phyloP scores from a whole-genome alignment of 2,113 vertebrate genomes.

The Ondatra zibethicus region DNA sequence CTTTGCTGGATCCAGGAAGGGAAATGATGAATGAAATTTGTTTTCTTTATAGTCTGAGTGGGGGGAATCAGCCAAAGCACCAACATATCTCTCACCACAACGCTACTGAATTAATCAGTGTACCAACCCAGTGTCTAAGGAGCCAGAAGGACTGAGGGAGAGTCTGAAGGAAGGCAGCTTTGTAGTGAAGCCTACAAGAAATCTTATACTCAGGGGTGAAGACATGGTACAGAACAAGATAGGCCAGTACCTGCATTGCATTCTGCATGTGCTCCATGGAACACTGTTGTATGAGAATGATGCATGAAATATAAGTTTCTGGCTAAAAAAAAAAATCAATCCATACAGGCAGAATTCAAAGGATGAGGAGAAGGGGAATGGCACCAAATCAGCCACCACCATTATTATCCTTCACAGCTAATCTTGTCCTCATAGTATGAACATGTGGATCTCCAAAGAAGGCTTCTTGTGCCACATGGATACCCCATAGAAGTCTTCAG shows the following conservation, averaged over 20 bases:
- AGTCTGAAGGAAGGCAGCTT: neutral
- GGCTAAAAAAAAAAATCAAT: too few species aligned
- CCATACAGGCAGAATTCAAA: neutral
- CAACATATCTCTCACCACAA: neutral
- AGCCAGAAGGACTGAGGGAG: neutral
- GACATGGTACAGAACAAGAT: neutral
- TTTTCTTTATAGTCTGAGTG: neutral
- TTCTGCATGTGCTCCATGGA: rapidly evolving
- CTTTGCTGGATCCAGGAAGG: neutral
- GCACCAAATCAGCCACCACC: rapidly evolving
- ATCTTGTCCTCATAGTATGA: rapidly evolving
- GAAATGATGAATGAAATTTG: neutral
- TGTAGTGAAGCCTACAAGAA: neutral
- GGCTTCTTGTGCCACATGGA: rapidly evolving
- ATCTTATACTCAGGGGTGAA: neutral
- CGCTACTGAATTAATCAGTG: neutral
- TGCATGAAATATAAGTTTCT: neutral
- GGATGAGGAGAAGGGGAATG: neutral
- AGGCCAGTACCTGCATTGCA: neutral
- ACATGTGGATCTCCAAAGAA: rapidly evolving
- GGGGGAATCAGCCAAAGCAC: neutral
- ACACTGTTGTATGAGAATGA: neutral
- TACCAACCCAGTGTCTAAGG: neutral
- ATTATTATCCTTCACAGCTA: rapidly evolving
- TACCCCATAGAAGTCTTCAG: neutral